Base-by-base conservation (phyloP, 2,888 invertebrate genomes). In the Cordylochernes scorpioides region DNA sequence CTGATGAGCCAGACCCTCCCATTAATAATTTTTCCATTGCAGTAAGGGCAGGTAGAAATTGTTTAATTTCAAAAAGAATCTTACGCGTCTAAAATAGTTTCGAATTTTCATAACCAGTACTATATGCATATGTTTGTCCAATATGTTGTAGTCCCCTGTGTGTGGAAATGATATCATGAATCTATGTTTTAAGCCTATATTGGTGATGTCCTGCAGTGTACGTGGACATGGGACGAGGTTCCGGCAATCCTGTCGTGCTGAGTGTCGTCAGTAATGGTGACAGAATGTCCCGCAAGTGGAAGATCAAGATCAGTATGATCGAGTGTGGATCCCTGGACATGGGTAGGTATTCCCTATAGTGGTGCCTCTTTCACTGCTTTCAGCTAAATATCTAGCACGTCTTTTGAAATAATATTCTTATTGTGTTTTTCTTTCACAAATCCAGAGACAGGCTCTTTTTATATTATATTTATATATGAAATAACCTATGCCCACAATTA, bases 221-320 rank as follows among this genome's bases (percentile, higher is more conserved):
- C 49, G 61, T 80, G 17, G 74, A 75, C 44, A 71, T 73, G 1
- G 77, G 77, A 0, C 51, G 65, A 1, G 71, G 71, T 0, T 58
- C 60, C 14, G 71, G 69, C 16, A 73, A 68, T 49, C 75, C 78
- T 0, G 65, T 77, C 19, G 71, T 71, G 7, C 49, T 80, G 29
- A 75, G 77, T 0, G 64, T 43, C n/a, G 42, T 43, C 13, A 39
- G 38, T 13, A 42, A 42, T 25, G 42, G 42, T 3, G 36, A 36
- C 17, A 37, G 35, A 22, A 35, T 38, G 31, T 32, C 36, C 6
- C 31, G 43, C n/a, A 39, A 32, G 12, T 43, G 43, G 43, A 42
- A 41, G 24, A 39, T 43, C 17, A 39, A 39, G 22, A 43, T 43
- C 8, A 39, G 39, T 15, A 43, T 43, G 43, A 43, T 43, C 12